Evolutionary conservation across 92 coral and sea anemone species (phyloP), one percentile per base, ranked within the genome.

Genomic region (Heliopora coerulea): DNA sequence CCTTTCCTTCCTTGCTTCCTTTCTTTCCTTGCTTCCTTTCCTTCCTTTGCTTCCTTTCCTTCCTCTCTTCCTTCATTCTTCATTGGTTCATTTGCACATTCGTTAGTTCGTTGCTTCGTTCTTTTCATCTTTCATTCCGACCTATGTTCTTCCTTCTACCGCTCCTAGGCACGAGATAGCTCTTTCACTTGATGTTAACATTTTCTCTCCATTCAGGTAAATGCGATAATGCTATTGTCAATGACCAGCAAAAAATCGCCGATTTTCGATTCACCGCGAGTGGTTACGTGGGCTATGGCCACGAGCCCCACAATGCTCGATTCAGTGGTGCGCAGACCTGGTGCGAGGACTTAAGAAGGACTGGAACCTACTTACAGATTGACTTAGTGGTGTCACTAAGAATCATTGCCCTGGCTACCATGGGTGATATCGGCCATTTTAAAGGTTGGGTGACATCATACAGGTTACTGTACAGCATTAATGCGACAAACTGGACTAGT

Each of bases 351-450:
- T 50, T 50, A 19, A 21, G 15, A 1, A 23, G 21, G 26, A 18
- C 17, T 26, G 44, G 21, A 14, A 56, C 60, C 20, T 48, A 23
- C 26, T 8, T 68, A 19, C 59, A 68, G 48, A 29, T 68, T 3
- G 75, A 68, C 27, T 30, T 68, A 18, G 75, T 59, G 4, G 48
- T n/a, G 33, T 25, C 32, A 10, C 26, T 68, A 12, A 24, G 75
- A 56, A 48, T 68, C 27, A 28, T 68, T 33, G 75, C 75, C 30
- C 33, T 68, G 6, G 75, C 75, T 15, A 68, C 75, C 18, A 59
- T 25, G 26, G 75, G 75, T 24, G 62, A 80, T 25, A 39, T 42
- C 11, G 69, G 62, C 20, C 42, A 59, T 35, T 59, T 57, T 54
- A 32, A 52, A 39, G 50, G 79, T 41, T 48, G 78, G 66, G 67